Conservation (phyloP, 2,797 vertebrate genomes). For the Manis pentadactyla region DNA sequence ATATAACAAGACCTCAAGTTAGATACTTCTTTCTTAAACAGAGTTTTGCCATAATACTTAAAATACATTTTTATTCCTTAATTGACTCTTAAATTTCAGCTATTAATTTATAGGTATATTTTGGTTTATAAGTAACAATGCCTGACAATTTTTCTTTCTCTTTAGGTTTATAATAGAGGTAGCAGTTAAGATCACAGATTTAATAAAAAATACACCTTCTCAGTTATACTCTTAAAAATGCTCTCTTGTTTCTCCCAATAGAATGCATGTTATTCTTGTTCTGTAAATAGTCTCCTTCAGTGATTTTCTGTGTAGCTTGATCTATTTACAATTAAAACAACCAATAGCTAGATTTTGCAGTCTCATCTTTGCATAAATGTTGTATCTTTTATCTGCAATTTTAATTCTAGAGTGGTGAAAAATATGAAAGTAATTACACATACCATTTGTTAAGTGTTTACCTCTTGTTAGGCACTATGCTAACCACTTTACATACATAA, state of each 20-base stretch:
- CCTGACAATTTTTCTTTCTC: background rate
- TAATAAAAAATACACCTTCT: background rate
- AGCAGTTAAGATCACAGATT: background rate
- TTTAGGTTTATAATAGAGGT: slow-evolving; percentile 10
- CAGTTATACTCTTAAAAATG: background rate
- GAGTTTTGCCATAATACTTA: slow-evolving; percentile 3
- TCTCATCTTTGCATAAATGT: slow-evolving; percentile 32
- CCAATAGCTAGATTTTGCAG: slow-evolving; percentile 31
- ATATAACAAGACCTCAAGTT: background rate
- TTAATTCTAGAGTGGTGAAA: slow-evolving; percentile 5
- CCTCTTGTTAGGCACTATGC: background rate
- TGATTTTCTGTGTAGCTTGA: background rate
- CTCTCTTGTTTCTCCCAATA: background rate
- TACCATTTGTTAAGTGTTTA: background rate
- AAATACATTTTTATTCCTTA: background rate
- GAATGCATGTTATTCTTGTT: slow-evolving; percentile 37
- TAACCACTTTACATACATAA: background rate
- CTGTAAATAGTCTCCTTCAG: slow-evolving; percentile 2
- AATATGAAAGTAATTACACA: background rate
- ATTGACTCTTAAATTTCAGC: background rate
- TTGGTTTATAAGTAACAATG: background rate
- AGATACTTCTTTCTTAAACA: background rate
- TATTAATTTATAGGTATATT: slow-evolving; percentile 12
- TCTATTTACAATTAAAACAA: slow-evolving; percentile 30
- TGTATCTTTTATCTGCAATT: slow-evolving; percentile 6